Evolutionary conservation across 1,140 invertebrate genomes (phyloP).

Genomic region (Chelonus insularis): DNA sequence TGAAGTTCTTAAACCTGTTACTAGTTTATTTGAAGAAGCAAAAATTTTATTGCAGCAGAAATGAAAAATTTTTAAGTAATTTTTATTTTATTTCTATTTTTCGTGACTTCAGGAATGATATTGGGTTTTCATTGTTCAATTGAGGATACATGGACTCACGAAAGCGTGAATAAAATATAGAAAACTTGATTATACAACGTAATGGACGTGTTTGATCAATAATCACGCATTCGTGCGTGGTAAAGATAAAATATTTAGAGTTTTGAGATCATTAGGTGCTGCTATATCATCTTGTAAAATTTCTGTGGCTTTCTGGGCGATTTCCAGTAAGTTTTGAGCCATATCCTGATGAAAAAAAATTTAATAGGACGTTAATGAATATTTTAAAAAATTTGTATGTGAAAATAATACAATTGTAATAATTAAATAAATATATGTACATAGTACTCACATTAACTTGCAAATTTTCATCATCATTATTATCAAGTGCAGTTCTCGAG

Average conservation of each 20-base stretch:
- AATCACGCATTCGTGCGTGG: constrained; percentile 9
- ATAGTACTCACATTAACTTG: not conserved
- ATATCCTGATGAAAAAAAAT: constrained; percentile 11
- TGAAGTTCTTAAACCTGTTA: constrained; percentile 49
- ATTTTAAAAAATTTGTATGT: not conserved
- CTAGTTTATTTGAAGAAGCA: constrained; percentile 52
- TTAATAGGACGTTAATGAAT: not conserved
- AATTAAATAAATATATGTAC: not conserved
- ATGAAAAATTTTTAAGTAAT: constrained; percentile 21
- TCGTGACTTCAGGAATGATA: not conserved
- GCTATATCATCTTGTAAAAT: constrained; percentile 45
- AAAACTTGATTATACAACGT: not conserved
- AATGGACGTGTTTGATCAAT: constrained; percentile 23
- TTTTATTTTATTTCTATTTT: constrained; percentile 6
- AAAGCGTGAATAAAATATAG: not conserved
- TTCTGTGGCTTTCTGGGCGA: constrained; percentile 36
- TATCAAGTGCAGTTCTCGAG: constrained; percentile 25
- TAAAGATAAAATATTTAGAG: not conserved
- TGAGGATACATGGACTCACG: not conserved
- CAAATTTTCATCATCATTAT: constrained; percentile 1
- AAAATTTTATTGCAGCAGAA: constrained; percentile 48
- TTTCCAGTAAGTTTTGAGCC: not conserved
- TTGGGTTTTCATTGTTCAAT: too few species aligned
- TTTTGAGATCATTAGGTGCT: constrained; percentile 28
- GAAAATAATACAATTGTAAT: not conserved